A percentile compares a stretch with the other conserved stretches of the same genome.
Evolutionary conservation across 1,140 invertebrate genomes (phyloP).

Genomic region (Atopsyche davidsoni): DNA sequence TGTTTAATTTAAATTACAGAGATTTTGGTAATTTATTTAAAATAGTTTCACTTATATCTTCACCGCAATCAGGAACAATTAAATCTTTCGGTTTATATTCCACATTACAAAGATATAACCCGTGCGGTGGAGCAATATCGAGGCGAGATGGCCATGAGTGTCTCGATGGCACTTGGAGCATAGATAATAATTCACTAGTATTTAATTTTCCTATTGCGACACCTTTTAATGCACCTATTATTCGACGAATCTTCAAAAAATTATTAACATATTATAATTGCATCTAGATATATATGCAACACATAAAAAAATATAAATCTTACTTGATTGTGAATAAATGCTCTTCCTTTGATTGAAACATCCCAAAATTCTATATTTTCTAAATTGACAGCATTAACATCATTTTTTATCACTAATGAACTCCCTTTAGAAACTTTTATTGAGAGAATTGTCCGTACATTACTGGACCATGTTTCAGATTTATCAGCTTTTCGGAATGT

Average conservation of each 20-base stretch:
- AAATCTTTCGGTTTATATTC: conserved; percentile 57
- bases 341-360: conserved; percentile 52
- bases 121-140: conserved; percentile 51
- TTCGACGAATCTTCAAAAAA: conserved; percentile 60
- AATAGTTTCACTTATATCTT: conserved; percentile 2
- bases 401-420: conserved; percentile 29
- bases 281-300: conserved; percentile 13
- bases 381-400: conserved; percentile 31
- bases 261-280: conserved; percentile 18
- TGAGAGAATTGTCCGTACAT: conserved; percentile 44
- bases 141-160: conserved; percentile 55
- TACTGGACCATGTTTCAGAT: conserved; percentile 41
- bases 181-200: conserved; percentile 55
- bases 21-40: not conserved
- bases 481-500: conserved; percentile 52
- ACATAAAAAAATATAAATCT: conserved; percentile 19
- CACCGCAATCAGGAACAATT: conserved; percentile 33
- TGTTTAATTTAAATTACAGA: not conserved
- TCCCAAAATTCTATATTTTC: conserved; percentile 55
- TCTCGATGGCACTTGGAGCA: conserved; percentile 68
- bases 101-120: conserved; percentile 63
- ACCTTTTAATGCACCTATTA: conserved; percentile 57
- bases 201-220: conserved; percentile 53
- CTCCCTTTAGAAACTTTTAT: conserved; percentile 47
- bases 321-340: conserved; percentile 73